Evolutionary conservation across 23 tunicate species (phyloP).

Genomic region (Oikopleura albicans): DNA sequence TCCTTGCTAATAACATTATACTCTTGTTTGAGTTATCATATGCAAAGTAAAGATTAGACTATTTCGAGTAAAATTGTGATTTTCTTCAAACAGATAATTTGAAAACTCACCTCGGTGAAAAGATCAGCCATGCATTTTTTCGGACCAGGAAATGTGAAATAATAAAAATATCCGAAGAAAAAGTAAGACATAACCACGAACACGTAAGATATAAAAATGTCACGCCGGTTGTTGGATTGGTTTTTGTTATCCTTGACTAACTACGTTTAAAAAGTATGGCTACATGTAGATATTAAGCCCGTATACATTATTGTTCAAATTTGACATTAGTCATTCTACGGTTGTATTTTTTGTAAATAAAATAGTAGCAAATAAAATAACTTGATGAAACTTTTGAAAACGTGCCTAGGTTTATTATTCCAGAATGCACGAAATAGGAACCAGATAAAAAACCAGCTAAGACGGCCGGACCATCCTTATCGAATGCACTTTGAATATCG

Average conservation of each 20-base stretch:
- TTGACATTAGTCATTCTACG: no score
- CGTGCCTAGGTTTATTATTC: neutral
- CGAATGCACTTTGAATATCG: no score
- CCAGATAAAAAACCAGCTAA: neutral
- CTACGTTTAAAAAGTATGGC: neutral
- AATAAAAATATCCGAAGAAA: neutral
- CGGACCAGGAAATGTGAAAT: neutral
- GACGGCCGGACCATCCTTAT: neutral
- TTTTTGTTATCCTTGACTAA: neutral
- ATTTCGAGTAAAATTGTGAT: no score
- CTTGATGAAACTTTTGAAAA: no score
- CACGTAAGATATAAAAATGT: neutral
- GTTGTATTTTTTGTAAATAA: no score
- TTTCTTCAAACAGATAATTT: neutral
- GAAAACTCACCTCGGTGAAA: neutral
- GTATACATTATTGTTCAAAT: no score
- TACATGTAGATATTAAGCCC: no score
- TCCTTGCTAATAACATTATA: no score
- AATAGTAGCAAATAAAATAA: no score
- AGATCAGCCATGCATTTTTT: neutral
- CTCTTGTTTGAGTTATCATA: no score
- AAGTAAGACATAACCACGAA: neutral
- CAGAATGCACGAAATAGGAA: neutral
- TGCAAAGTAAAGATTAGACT: no score
- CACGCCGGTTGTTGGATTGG: neutral